Base-by-base conservation (phyloP, 2,888 invertebrate species). In the Hirtodrosophila duncani region DNA sequence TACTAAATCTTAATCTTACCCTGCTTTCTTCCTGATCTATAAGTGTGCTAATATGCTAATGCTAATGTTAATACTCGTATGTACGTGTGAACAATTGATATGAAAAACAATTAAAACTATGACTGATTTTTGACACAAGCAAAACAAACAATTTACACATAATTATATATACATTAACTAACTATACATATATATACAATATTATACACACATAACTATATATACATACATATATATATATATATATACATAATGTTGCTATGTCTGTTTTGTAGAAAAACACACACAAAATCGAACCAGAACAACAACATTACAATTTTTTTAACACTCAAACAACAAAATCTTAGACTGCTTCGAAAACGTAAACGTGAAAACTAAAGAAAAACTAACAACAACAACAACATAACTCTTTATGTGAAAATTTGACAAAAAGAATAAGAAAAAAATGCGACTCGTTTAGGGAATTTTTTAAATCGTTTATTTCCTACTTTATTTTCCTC, bases 381-480 rank as follows among this genome's bases (percentile, higher is more conserved):
- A 30, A 41, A 48, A 39, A 43, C 23, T 38, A 38, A 36, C 20
- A 29, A 26, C 39, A 36, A 58, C 14, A 38, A 26, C 24, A 27
- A 34, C 14, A 33, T 9, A 42, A 41, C 29, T 23, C 39, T 57
- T 38, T 39, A 27, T 62, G 45, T 60, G 44, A 52, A 67, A 74
- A 49, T 51, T 50, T 31, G 26, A 26, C 44, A 58, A 67, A 44
- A 48, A 65, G 57, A 58, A 78, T 29, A 56, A 56, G 72, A 67
- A 75, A 72, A 78, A 78, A 70, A 74, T 71, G 78, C 66, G 85
- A 85, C 84, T 84, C 84, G 82, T 84, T 85, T 85, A 85, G 84
- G 84, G 85, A 84, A 85, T 84, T 83, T 84, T 84, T 61, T 56
- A 57, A 56, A 51, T 26, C 36, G 31, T 49, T 38, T 42, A 34